phyloP scores from a whole-genome alignment of 2,888 invertebrate species.

The Hirtodrosophila alboralis region DNA sequence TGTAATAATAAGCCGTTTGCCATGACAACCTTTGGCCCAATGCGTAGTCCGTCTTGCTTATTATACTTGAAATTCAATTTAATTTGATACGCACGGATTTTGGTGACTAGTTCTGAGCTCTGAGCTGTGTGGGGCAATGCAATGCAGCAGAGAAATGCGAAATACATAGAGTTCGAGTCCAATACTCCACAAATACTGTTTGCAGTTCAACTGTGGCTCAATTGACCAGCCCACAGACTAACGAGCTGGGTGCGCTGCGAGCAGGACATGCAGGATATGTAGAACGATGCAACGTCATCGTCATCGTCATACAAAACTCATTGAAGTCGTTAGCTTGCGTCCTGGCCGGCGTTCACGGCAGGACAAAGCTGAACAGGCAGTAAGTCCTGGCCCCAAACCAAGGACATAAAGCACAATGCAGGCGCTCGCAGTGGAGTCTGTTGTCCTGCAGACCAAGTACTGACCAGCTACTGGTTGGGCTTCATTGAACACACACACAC shows the following conservation, averaged over 20 bases:
- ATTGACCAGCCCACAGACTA: slow-evolving; percentile 61
- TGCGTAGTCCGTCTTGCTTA: slow-evolving; percentile 42
- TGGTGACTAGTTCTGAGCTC: slow-evolving; percentile 46
- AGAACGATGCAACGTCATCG: slow-evolving; percentile 47
- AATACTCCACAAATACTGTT: slow-evolving; percentile 58
- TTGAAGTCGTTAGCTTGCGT: slow-evolving; percentile 72
- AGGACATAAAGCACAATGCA: slow-evolving; percentile 66
- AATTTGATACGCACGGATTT: slow-evolving; percentile 69
- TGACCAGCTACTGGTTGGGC: slow-evolving; percentile 40
- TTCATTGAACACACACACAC: slow-evolving; percentile 63
- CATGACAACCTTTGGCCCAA: slow-evolving; percentile 41
- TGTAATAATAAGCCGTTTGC: slow-evolving; percentile 70
- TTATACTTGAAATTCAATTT: slow-evolving; percentile 72
- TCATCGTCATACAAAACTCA: slow-evolving; percentile 72
- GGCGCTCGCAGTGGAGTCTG: slow-evolving; percentile 24
- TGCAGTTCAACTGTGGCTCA: slow-evolving; percentile 74
- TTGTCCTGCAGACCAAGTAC: slow-evolving; percentile 7
- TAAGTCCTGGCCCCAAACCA: slow-evolving; percentile 27
- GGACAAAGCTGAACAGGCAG: slow-evolving; percentile 1
- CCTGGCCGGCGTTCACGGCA: slow-evolving; percentile 3
- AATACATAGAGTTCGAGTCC: slow-evolving; percentile 23
- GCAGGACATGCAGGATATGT: slow-evolving; percentile 12
- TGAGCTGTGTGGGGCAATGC: not conserved
- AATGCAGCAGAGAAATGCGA: slow-evolving; percentile 12
- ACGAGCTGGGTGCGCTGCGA: slow-evolving; percentile 37